These are phyloP conservation scores for Heliconius ethilla DNA, from an alignment of 2,888 invertebrate genomes.

Conservation along the genomic window DNA sequence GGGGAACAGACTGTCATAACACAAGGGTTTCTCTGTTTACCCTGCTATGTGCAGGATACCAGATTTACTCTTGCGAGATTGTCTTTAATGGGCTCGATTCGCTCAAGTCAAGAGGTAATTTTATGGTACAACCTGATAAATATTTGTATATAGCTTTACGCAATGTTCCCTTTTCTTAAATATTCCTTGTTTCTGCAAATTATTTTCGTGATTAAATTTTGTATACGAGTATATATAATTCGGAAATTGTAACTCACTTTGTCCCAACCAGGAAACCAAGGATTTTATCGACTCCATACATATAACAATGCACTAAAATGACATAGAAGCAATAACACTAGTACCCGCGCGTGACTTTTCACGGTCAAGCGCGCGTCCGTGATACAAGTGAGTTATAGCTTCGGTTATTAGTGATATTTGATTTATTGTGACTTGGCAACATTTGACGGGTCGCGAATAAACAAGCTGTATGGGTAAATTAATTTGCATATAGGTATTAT, in stretches of 20 bases:
- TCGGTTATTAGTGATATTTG: constrained; percentile 3
- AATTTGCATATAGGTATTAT: neutral
- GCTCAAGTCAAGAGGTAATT: too few relatives aligned
- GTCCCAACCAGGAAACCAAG: neutral
- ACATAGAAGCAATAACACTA: neutral
- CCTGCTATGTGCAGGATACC: neutral
- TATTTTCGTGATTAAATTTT: too few relatives aligned
- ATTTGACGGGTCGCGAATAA: constrained; percentile 47
- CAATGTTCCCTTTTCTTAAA: too few relatives aligned
- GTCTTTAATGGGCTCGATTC: too few relatives aligned
- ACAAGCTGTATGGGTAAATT: constrained; percentile 36
- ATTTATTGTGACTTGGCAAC: constrained; percentile 37
- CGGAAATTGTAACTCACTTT: neutral
- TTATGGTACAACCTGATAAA: too few relatives aligned
- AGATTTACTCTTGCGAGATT: too few relatives aligned
- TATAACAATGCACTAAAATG: neutral
- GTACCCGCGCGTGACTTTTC: neutral
- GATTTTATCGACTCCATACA: neutral
- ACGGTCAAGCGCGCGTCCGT: neutral
- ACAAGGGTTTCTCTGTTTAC: neutral
- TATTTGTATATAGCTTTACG: too few relatives aligned
- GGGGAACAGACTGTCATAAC: neutral
- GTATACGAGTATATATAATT: neutral
- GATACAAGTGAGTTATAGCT: neutral
- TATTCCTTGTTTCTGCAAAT: neutral